Evolutionary conservation across 2,113 vertebrate genomes (phyloP).

Genomic region (Ardeotis arabs): DNA sequence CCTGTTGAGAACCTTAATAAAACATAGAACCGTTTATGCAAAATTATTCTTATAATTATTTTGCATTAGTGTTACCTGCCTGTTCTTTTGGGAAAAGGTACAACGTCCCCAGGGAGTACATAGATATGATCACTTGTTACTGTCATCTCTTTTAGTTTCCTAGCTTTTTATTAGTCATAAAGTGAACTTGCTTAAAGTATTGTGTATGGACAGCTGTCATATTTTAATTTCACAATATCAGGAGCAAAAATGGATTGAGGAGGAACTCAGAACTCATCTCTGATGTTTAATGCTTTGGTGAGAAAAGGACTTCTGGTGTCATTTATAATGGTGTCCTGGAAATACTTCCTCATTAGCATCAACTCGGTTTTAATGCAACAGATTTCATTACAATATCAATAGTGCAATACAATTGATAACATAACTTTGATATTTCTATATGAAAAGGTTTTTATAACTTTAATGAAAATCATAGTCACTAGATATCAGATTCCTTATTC

Average conservation of each 20-base stretch:
- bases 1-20: neutral
- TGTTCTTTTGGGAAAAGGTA: neutral
- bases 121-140: neutral
- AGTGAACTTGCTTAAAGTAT: neutral
- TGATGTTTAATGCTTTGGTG: neutral
- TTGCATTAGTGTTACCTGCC: neutral
- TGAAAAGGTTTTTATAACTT: neutral
- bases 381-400: neutral
- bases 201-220: neutral
- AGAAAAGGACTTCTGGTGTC: neutral
- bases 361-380: neutral
- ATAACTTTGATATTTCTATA: neutral
- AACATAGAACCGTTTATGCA: neutral
- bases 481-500: neutral
- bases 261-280: neutral
- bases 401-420: neutral
- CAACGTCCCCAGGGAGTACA: neutral
- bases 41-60: neutral
- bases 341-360: neutral
- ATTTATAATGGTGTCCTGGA: neutral
- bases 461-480: neutral
- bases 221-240: neutral
- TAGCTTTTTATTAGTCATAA: neutral
- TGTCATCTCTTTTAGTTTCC: neutral
- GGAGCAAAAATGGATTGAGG: neutral